phyloP scores from a whole-genome alignment of 2,888 invertebrate species.

The Microctonus aethiopoides region DNA sequence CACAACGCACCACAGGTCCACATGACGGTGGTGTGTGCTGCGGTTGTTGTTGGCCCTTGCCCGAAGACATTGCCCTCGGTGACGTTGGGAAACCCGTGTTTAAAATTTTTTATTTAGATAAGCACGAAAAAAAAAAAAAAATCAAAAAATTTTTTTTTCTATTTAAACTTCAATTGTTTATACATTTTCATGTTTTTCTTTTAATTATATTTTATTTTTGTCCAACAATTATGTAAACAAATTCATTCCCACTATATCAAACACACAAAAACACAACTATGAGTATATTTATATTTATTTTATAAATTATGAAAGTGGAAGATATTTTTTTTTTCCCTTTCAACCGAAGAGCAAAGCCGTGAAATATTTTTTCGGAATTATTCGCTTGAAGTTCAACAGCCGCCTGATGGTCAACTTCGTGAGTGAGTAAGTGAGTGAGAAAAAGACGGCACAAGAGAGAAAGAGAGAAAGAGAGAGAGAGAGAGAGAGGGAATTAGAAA shows the following conservation, averaged over 20 bases:
- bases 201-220: neutral
- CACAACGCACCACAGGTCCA: slow-evolving; percentile 76
- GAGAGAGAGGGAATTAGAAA: neutral
- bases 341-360: neutral
- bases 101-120: slow-evolving; percentile 19
- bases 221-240: neutral
- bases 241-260: neutral
- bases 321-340: neutral
- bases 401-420: neutral
- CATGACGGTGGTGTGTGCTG: slow-evolving; percentile 52
- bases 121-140: neutral
- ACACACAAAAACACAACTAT: neutral
- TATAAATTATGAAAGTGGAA: neutral
- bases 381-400: slow-evolving; percentile 1
- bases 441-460: neutral
- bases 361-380: neutral
- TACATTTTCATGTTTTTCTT: neutral
- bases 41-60: slow-evolving; percentile 45
- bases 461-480: neutral
- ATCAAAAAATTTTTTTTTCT: neutral
- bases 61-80: slow-evolving; percentile 56
- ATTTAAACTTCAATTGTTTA: neutral
- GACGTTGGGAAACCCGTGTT: slow-evolving; percentile 53
- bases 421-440: neutral
- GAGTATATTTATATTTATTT: neutral